Evolutionary conservation across 1,140 invertebrate genomes (phyloP).

Genomic region (Triops cancriformis): DNA sequence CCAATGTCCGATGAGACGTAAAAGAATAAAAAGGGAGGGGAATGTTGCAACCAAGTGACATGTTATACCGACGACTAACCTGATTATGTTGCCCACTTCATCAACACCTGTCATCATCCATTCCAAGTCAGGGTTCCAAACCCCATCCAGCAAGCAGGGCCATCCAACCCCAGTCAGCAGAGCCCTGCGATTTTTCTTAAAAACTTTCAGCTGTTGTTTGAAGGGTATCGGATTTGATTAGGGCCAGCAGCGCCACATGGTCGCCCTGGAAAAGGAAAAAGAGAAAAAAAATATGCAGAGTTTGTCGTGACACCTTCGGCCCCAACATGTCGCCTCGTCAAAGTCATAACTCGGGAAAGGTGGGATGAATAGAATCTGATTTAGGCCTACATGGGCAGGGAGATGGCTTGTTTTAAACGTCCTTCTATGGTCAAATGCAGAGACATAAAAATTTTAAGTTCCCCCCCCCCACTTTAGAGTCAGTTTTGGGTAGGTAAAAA

Average conservation of each 20-base stretch:
- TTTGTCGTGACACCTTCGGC: neutral
- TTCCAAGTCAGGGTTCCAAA: neutral
- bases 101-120: slow-evolving; percentile 10
- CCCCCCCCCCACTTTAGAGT: neutral
- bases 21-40: neutral
- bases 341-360: neutral
- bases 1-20: neutral
- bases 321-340: neutral
- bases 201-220: neutral
- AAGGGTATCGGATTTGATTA: neutral
- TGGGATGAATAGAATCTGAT: neutral
- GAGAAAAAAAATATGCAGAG: neutral
- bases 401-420: neutral
- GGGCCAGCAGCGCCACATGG: neutral
- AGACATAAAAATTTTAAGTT: neutral
- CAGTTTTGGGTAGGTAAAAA: neutral
- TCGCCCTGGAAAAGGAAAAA: neutral
- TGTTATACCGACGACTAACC: slow-evolving; percentile 9
- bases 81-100: slow-evolving; percentile 13
- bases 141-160: neutral
- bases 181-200: too few species aligned
- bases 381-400: neutral
- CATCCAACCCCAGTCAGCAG: too few species aligned
- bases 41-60: slow-evolving; percentile 3
- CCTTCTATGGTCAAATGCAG: neutral